Base-by-base conservation (phyloP, 2,888 invertebrate genomes). In the Andrena haemorrhoa region DNA sequence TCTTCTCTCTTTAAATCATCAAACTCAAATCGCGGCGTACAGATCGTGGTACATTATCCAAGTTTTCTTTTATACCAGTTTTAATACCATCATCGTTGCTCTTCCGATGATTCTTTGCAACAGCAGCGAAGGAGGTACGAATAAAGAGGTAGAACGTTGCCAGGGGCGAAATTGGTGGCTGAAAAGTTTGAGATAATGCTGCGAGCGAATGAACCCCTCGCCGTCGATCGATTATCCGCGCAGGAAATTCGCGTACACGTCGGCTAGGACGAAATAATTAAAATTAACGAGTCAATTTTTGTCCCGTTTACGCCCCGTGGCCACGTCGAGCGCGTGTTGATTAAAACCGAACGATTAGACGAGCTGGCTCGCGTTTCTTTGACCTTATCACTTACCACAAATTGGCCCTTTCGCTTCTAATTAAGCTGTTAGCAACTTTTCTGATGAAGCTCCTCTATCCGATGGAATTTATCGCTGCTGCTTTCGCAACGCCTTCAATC, bases 211-310 rank as follows among this genome's bases (percentile, higher is more conserved):
- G 77, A 82, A 85, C 83, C 76, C 65, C 61, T 69, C 73, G 23
- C 26, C 64, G 56, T 68, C 77, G 79, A 83, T 60, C 79, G 83
- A 87, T 77, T 80, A 69, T 65, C 56, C 49, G 76, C 64, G 31
- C 58, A 58, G 73, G 68, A 77, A 70, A 75, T 83, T 77, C 49
- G 6, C 66, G 87, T 68, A 72, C 69, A 70, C 41, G 72, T 49
- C 41, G 35, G 49, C 35, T 56, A 35, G 64, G 35, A 79, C 82
- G 71, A 82, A 79, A 84, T 86, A 87, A 87, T 86, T 82, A 77
- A 85, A 86, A 87, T 68, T 75, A 82, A 86, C 87, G 86, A 79
- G 82, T 74, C 70, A 79, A 87, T 87, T 79, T 86, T 87, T 86
- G 79, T 72, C 51, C 26, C 65, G 74, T 58, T 72, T 73, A 60